Evolutionary conservation across 2,888 invertebrate genomes (phyloP).

Genomic region (Adelognathus sp.): DNA sequence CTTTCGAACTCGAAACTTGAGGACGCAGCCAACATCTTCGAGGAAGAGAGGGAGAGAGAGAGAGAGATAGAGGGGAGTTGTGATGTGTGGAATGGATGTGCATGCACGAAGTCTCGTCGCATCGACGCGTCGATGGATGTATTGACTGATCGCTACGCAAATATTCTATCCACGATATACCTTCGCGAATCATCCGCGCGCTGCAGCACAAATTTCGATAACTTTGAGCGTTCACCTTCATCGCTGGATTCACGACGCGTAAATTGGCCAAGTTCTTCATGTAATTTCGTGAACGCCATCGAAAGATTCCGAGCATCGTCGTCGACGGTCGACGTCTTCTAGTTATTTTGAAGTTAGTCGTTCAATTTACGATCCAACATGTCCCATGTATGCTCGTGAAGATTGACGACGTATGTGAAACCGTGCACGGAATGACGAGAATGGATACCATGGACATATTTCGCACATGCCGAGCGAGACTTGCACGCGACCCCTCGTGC

Average conservation of each 20-base stretch:
- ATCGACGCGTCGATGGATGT: slow-evolving; percentile 52
- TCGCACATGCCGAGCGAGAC: background rate
- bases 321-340: slow-evolving; percentile 5
- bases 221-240: slow-evolving; percentile 32
- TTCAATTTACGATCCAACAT: background rate
- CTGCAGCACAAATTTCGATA: slow-evolving; percentile 33
- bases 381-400: background rate
- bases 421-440: background rate
- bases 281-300: slow-evolving; percentile 47
- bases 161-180: slow-evolving; percentile 59
- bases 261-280: slow-evolving; percentile 58
- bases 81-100: background rate
- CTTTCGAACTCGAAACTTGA: slow-evolving; percentile 24
- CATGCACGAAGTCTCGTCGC: background rate
- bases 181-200: background rate
- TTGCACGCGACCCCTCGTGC: background rate
- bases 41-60: background rate
- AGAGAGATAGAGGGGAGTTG: background rate
- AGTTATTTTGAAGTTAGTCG: background rate
- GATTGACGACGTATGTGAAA: background rate
- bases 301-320: background rate
- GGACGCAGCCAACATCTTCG: slow-evolving; percentile 22
- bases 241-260: slow-evolving; percentile 13
- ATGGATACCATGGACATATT: background rate
- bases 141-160: slow-evolving; percentile 63